Conservation (phyloP, 2,797 vertebrate species). For the Sebastes ruberrimus region DNA sequence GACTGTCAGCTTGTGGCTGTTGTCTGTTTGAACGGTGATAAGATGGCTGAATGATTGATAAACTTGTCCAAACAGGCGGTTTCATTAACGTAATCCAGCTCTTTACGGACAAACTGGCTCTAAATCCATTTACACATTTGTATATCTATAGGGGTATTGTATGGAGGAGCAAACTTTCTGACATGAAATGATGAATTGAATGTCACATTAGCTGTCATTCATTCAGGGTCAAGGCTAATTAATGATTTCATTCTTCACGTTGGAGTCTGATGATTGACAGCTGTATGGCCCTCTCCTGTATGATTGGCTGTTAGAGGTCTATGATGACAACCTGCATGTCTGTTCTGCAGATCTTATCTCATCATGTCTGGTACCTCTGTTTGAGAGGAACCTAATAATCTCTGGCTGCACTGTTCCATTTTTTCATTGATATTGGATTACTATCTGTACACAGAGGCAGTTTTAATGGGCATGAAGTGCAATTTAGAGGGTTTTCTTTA, state of each 20-base stretch:
- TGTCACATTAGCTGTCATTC: constrained; percentile 11
- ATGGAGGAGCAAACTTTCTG: neutral
- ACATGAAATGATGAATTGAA: constrained; percentile 15
- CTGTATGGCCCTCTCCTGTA: neutral
- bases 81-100: constrained; percentile 32
- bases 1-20: constrained; percentile 50
- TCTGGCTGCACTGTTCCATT: constrained; percentile 26
- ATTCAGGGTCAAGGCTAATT: neutral
- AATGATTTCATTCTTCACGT: constrained; percentile 6
- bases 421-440: constrained; percentile 44
- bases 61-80: constrained; percentile 31
- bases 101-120: constrained; percentile 13
- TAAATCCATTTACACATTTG: constrained; percentile 4
- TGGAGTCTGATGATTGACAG: constrained; percentile 35
- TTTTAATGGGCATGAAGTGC: constrained; percentile 47
- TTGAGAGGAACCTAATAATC: constrained; percentile 13
- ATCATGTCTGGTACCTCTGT: constrained; percentile 4
- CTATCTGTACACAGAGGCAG: constrained; percentile 18
- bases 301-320: neutral
- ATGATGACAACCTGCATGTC: neutral
- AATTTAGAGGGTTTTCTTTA: constrained; percentile 47
- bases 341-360: constrained; percentile 22
- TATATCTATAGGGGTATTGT: neutral
- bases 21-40: constrained; percentile 41
- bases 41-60: constrained; percentile 69